These are phyloP conservation scores for Palythoa grandiflora DNA, from an alignment of 92 coral and sea anemone genomes.

Conservation along the genomic window DNA sequence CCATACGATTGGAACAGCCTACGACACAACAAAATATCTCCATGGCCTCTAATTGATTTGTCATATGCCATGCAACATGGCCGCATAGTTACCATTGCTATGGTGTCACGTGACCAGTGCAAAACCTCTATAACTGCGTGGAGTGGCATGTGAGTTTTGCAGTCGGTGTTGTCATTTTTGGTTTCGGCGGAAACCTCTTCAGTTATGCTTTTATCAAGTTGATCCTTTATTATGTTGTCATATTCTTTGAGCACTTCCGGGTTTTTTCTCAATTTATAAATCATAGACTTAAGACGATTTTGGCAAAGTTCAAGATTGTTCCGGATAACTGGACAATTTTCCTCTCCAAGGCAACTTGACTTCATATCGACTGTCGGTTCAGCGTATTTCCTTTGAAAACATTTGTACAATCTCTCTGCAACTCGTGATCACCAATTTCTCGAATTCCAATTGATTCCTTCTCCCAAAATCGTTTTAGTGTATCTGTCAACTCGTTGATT, in stretches of 20 bases:
- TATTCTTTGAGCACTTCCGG: constrained; percentile 27
- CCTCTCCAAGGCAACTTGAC: constrained; percentile 60
- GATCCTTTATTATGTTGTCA: constrained; percentile 20
- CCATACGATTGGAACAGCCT: not conserved
- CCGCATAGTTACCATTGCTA: too few relatives aligned
- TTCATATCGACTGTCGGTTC: constrained; percentile 23
- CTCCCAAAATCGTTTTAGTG: constrained; percentile 9
- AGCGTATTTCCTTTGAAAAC: not conserved
- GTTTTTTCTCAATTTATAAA: not conserved
- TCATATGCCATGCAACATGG: too few relatives aligned
- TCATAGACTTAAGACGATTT: constrained; percentile 1
- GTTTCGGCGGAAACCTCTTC: constrained; percentile 27
- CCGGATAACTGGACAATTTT: constrained; percentile 46
- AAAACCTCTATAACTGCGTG: constrained; percentile 33
- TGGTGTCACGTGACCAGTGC: too few relatives aligned
- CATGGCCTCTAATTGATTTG: constrained; percentile 24
- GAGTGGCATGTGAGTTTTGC: constrained; percentile 26
- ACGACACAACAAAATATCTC: constrained; percentile 4
- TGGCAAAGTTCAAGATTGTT: constrained; percentile 61
- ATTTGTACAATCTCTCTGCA: not conserved
- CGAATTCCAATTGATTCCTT: not conserved
- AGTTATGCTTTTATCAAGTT: not conserved
- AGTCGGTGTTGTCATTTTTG: not conserved
- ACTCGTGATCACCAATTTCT: not conserved
- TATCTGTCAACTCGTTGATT: constrained; percentile 1